phyloP scores from a whole-genome alignment of 2,113 vertebrate genomes.

The Arvicanthis niloticus region DNA sequence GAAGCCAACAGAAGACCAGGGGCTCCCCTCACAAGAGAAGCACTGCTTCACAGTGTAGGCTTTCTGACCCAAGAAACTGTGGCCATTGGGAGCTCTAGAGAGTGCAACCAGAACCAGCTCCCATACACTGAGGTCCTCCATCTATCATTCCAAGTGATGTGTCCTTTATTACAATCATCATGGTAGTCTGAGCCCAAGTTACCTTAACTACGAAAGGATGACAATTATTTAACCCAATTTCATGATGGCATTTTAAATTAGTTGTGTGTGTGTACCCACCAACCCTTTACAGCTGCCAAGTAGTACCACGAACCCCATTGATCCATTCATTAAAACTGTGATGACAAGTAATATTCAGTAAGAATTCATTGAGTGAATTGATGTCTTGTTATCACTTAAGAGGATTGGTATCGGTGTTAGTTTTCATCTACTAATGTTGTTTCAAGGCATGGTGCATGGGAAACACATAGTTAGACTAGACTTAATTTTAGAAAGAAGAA shows the following conservation, averaged over 20 bases:
- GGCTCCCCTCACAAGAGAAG: accelerated
- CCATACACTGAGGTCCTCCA: background rate
- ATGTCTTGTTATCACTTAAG: constrained; percentile 7
- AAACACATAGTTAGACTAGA: background rate
- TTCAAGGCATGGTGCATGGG: background rate
- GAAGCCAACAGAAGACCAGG: background rate
- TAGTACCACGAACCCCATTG: background rate
- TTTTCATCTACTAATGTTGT: constrained; percentile 4
- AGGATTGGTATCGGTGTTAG: background rate
- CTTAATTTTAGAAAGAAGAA: constrained; percentile 64
- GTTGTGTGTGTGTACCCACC: background rate
- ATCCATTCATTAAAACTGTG: background rate
- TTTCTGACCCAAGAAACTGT: background rate
- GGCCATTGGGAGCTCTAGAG: background rate
- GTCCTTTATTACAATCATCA: background rate
- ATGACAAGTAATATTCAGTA: background rate
- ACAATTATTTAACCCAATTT: background rate
- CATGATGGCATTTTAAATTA: background rate
- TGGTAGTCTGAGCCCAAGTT: background rate
- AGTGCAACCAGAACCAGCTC: background rate
- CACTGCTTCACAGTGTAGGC: too few species aligned
- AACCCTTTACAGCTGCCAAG: background rate
- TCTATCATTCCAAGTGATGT: background rate
- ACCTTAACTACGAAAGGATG: background rate
- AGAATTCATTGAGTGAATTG: background rate